Evolutionary conservation across 2,888 invertebrate genomes (phyloP).

Genomic region (Drosophila neonasuta): DNA sequence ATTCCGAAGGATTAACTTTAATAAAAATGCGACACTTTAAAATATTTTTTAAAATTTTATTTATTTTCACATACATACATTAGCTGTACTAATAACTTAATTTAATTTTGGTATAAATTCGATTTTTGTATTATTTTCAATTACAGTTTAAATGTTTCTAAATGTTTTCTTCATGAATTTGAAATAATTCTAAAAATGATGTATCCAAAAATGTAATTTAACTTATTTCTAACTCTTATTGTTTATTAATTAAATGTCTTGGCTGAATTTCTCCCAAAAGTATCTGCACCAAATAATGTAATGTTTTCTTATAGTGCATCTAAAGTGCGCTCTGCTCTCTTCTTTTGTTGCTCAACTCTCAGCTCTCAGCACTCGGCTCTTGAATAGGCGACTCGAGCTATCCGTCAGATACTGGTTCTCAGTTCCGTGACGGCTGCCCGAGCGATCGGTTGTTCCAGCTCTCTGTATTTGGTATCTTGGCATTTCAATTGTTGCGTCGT

Average conservation of each 20-base stretch:
- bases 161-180: too few species aligned
- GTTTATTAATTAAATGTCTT: neutral
- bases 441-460: constrained; percentile 65
- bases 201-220: too few species aligned
- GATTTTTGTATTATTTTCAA: too few species aligned
- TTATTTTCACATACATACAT: too few species aligned
- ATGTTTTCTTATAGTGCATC: constrained; percentile 16
- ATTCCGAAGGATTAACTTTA: too few species aligned
- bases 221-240: too few species aligned
- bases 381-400: constrained; percentile 10
- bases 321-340: constrained; percentile 12
- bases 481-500: neutral
- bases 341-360: neutral
- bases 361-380: neutral
- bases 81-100: too few species aligned
- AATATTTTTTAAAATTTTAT: too few species aligned
- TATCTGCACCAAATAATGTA: neutral
- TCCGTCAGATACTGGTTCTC: constrained; percentile 29
- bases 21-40: too few species aligned
- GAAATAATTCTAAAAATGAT: too few species aligned
- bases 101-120: too few species aligned
- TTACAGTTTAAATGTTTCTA: too few species aligned
- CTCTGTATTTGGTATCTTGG: constrained; percentile 4
- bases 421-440: constrained; percentile 57
- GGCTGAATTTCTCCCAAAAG: neutral